These are phyloP conservation scores for Rattus rattus DNA, from an alignment of 2,113 vertebrate species.

Conservation along the genomic window DNA sequence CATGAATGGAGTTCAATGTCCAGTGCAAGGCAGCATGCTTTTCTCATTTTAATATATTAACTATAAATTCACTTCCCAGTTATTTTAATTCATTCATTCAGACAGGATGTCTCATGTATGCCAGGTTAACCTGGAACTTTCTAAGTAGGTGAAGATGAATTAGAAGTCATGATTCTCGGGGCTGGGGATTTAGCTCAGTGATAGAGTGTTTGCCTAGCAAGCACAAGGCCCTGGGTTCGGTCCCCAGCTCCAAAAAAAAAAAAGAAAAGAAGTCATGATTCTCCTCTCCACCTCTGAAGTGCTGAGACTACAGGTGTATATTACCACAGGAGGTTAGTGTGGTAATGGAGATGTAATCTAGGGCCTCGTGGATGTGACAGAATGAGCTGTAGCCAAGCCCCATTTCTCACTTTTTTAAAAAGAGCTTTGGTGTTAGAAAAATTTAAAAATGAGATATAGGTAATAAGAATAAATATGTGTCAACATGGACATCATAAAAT, in stretches of 20 bases:
- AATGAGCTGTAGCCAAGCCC: background rate
- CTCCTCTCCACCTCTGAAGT: too few relatives aligned
- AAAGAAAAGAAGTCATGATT: background rate
- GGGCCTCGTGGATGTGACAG: too few relatives aligned
- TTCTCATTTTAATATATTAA: slow-evolving; percentile 56
- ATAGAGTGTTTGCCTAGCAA: too few relatives aligned
- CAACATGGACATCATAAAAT: background rate
- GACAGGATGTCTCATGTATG: background rate
- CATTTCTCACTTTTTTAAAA: background rate
- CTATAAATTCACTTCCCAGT: background rate
- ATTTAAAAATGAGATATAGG: slow-evolving; percentile 2
- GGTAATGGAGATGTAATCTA: background rate
- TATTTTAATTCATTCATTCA: background rate
- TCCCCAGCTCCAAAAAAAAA: too few relatives aligned
- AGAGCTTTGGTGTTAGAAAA: background rate
- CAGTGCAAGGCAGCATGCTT: background rate
- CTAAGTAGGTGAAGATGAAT: background rate
- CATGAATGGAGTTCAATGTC: background rate
- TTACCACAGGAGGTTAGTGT: background rate
- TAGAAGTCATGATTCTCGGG: background rate
- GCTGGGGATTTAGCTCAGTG: too few relatives aligned
- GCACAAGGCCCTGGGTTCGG: too few relatives aligned
- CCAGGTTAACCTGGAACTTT: background rate
- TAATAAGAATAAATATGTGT: slow-evolving; percentile 37
- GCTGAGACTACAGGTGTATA: background rate